Evolutionary conservation across 2,113 vertebrate species (phyloP), one percentile per base, ranked within the genome.

Genomic region (Toxotes chatareus): DNA sequence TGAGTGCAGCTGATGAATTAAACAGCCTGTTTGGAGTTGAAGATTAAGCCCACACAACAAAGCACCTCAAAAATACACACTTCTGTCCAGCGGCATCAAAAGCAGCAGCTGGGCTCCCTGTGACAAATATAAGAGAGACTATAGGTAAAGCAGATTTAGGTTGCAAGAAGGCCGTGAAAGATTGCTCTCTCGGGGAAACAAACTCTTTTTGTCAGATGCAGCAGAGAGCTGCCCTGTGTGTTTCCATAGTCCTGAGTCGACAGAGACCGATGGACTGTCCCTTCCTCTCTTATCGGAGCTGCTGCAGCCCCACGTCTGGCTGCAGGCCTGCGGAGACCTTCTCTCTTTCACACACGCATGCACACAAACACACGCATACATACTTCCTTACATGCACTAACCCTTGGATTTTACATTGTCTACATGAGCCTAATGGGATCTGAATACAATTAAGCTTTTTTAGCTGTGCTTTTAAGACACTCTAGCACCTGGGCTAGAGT

Each of bases 241-340:
- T 72, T 88, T 85, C 64, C 81, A 60, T 27, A 67, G 87, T 76
- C 51, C 80, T 66, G 77, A 57, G 68, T 55, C 73, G 89, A 91
- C 92, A 86, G 79, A 91, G 89, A 91, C 73, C 83, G 69, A 91
- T 90, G 89, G 85, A 78, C 74, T 74, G 88, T 93, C 81, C 77
- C 83, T 68, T 86, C 83, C 62, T 83, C 51, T 85, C 92, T 94
- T 94, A 94, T 94, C 93, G 46, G 79, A 59, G 72, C 62, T 68
- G 79, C 84, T 80, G 90, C 92, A 94, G 91, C 86, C 79, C 53
- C 71, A 56, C 11, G 64, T 84, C 83, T 91, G 90, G 89, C 86
- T 84, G 76, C 80, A 64, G 64, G 78, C 88, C 88, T 89, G 61
- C 70, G 42, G 76, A 82, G 76, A 81, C 70, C 57, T 79, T 76